Evolutionary conservation across 2,797 vertebrate species (phyloP).

Genomic region (Crax fasciolata): DNA sequence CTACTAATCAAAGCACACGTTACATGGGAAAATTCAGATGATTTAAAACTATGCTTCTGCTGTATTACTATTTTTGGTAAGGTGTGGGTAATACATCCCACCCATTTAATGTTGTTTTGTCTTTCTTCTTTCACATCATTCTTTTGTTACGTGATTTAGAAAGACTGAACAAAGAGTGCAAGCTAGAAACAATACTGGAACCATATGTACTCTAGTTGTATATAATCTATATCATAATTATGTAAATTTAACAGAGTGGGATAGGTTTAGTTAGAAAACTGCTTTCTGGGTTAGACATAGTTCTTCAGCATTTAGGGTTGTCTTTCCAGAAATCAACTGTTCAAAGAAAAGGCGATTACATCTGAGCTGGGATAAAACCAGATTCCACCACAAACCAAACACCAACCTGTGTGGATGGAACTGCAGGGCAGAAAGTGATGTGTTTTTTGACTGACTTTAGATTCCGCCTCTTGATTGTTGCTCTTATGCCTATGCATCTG

Average conservation of each 20-base stretch:
- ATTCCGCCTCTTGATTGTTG: neutral
- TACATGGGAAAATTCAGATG: neutral
- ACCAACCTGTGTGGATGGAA: slow-evolving; percentile 10
- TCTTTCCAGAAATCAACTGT: slow-evolving; percentile 40
- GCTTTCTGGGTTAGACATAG: slow-evolving; percentile 1
- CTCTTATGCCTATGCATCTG: slow-evolving; percentile 42
- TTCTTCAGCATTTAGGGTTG: neutral
- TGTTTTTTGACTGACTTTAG: neutral
- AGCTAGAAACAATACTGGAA: slow-evolving; percentile 38
- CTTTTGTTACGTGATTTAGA: neutral
- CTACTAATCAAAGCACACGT: neutral
- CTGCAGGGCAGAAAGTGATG: neutral
- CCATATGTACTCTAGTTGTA: slow-evolving; percentile 41
- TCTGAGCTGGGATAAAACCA: slow-evolving; percentile 20
- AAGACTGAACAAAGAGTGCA: slow-evolving; percentile 19
- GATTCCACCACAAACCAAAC: neutral
- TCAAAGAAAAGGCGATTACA: slow-evolving; percentile 24
- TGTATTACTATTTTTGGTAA: neutral
- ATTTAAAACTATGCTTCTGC: neutral
- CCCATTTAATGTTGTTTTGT: neutral
- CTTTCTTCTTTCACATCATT: slow-evolving; percentile 9
- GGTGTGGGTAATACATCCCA: neutral
- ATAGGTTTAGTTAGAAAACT: slow-evolving; percentile 34
- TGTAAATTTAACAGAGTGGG: neutral
- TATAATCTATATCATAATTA: slow-evolving; percentile 38